Percentiles rank a stretch among this genome's conserved stretches.
These are phyloP conservation scores for Machimus rusticus DNA, from an alignment of 2,888 invertebrate species.

Conservation along the genomic window DNA sequence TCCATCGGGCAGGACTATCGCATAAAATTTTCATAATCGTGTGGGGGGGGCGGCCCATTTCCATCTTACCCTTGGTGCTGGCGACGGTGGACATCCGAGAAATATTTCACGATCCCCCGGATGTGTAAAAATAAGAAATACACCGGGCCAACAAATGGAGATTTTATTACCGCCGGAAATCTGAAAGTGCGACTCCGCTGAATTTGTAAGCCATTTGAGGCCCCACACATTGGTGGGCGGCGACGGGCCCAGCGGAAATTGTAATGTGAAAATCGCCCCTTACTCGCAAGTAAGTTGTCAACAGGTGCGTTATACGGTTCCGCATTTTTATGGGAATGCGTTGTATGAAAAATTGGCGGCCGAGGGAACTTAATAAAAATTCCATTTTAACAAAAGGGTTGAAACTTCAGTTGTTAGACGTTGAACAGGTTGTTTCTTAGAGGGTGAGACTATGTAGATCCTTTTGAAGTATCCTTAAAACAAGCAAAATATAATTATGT, in stretches of 20 bases:
- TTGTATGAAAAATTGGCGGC: slow-evolving; percentile 17
- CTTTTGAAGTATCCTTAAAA: no score
- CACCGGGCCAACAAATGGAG: slow-evolving; percentile 39
- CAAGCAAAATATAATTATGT: no score
- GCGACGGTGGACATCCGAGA: background rate
- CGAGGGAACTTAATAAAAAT: slow-evolving; percentile 30
- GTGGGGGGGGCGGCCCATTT: slow-evolving; percentile 7
- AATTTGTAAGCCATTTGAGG: slow-evolving; percentile 35
- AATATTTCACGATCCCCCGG: slow-evolving; percentile 13
- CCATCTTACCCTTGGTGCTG: background rate
- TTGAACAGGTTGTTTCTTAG: background rate
- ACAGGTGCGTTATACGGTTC: slow-evolving; percentile 24
- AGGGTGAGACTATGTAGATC: background rate
- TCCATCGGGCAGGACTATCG: slow-evolving; percentile 14
- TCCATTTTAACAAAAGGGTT: background rate
- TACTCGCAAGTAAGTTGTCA: slow-evolving; percentile 1
- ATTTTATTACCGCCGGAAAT: slow-evolving; percentile 43
- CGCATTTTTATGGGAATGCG: slow-evolving; percentile 13
- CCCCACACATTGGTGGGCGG: slow-evolving; percentile 5
- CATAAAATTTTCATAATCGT: slow-evolving; percentile 47
- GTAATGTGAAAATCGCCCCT: slow-evolving; percentile 38
- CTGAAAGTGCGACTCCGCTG: slow-evolving; percentile 2
- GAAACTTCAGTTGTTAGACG: background rate
- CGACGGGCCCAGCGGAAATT: slow-evolving; percentile 19
- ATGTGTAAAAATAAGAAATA: slow-evolving; percentile 1